A percentile compares a stretch with the other conserved stretches of the same genome.
Conservation (phyloP, 1,140 invertebrate genomes). For the Drosophila parabipectinata region DNA sequence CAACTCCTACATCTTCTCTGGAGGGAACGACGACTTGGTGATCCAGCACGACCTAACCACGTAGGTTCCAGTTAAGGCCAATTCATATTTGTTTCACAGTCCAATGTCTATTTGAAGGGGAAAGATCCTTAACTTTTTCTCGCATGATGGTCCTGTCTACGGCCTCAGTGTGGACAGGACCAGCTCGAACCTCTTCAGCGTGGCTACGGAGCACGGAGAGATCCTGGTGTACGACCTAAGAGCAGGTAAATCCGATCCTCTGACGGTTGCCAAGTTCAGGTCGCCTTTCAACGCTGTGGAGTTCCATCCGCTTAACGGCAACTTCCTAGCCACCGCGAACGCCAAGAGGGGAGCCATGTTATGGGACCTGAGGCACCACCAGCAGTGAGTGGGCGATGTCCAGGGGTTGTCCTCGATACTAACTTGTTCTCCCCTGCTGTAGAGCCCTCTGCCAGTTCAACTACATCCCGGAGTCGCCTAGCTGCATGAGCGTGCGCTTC, state of each 20-base stretch:
- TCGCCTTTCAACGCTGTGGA: conserved; percentile 95
- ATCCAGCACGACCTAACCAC: conserved; percentile 93
- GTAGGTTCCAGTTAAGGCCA: conserved; percentile 84
- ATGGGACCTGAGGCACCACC: conserved; percentile 94
- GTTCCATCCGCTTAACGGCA: conserved; percentile 93
- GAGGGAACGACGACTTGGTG: conserved; percentile 97
- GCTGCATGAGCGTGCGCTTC: conserved; percentile 96
- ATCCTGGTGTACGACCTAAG: conserved; percentile 91
- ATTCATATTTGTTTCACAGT: background rate
- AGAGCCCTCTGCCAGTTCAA: conserved; percentile 90
- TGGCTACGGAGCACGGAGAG: conserved; percentile 95
- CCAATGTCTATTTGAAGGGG: conserved; percentile 85
- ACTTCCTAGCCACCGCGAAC: conserved; percentile 94
- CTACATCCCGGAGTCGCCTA: conserved; percentile 88
- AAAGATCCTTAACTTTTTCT: conserved; percentile 90
- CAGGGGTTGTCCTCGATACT: background rate
- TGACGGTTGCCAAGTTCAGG: conserved; percentile 86
- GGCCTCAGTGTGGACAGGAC: conserved; percentile 93
- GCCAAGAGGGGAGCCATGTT: conserved; percentile 93
- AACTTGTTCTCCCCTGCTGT: conserved; percentile 5
- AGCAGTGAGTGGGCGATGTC: conserved; percentile 86
- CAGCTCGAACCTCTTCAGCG: conserved; percentile 93
- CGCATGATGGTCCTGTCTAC: conserved; percentile 95
- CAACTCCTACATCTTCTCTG: conserved; percentile 94
- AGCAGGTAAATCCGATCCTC: conserved; percentile 85